Base-by-base conservation (phyloP, 2,888 invertebrate genomes). In the Zhuqinia jingwanae region DNA sequence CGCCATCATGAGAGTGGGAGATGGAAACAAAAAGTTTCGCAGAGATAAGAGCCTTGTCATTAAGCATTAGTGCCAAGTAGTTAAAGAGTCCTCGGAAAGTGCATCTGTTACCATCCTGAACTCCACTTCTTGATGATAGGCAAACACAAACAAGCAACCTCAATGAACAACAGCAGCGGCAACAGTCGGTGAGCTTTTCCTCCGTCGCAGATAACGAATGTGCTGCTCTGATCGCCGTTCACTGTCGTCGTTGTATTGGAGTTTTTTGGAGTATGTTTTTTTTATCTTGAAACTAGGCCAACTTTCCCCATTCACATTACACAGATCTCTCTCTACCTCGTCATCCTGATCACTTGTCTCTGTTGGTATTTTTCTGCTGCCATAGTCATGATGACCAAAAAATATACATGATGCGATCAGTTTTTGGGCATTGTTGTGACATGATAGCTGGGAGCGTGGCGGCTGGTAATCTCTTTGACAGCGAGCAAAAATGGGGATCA, bases 221-320 rank as follows among this genome's bases (percentile, higher is more conserved):
- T n/a, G n/a, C n/a, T n/a, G n/a, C n/a, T n/a, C n/a, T n/a, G n/a
- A n/a, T 20, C 15, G 60, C 15, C 20, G 73, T 73, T 73, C 25
- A 15, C 17, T 10, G 60, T 60, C 2, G 11, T 17, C 2, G 60
- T 20, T 6, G 50, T 11, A 8, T 15, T 11, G 50, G 3, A 2
- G 50, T 11, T 50, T 15, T 11, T 50, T 8, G 8, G 36, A 36
- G 36, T 36, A 36, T 36, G 3, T 36, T 36, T 3, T 36, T 58
- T 17, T 77, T 77, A 45, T 68, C 68, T 84, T 84, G 84, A 84
- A 84, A 84, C 77, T 84, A 84, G 84, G 84, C 84, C 84, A 84
- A 84, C 77, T 84, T 58, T 84, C 84, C 25, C 47, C 63, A 63
- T 63, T 60, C 70, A 68, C 56, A 79, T 20, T 17, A 42, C 73